Evolutionary conservation across 2,113 vertebrate genomes (phyloP), one percentile per base, ranked within the genome.

Genomic region (Noturus placidus): DNA sequence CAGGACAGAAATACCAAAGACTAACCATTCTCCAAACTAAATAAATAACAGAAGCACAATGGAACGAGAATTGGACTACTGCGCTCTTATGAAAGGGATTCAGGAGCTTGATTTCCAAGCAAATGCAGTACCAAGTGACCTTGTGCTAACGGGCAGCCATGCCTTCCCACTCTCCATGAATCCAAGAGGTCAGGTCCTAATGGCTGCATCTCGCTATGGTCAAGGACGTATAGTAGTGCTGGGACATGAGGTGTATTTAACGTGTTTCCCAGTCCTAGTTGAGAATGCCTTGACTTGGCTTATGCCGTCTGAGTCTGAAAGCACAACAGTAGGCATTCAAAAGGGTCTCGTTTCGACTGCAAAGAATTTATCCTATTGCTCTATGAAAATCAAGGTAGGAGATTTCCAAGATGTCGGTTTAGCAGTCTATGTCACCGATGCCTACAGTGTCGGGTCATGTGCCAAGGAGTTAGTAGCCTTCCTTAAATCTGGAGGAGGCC

Each of bases 281-380:
- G 92, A 94, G 87, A 99, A 98, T 7, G 95, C 94, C 3, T 72
- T 97, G 77, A 90, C 89, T 3, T 98, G 97, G 97, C 96, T 99
- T 65, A 94, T 92, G 83, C 94, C 96, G n/a, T 93, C 93, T 30
- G 84, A 92, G 0, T 91, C 89, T 80, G 80, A 89, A 8, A 92
- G 91, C 70, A 52, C 91, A 13, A 76, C 93, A 4, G 92, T 97
- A 54, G 96, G 95, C 0, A 46, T 98, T 46, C 94, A 96, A 17
- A 89, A 80, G 1, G 90, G 2, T 2, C 9, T 96, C 59, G 77
- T 84, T 67, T 90, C 78, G 4, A 92, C 97, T 4, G 94, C 91
- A 69, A 81, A 95, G 69, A 93, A 95, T 88, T 93, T 98, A 2
- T 90, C 56, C 2, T 78, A 85, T 81, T 84, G 90, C 81, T 91